These are phyloP conservation scores for Labroides dimidiatus DNA, from an alignment of 2,797 vertebrate species.

Conservation along the genomic window DNA sequence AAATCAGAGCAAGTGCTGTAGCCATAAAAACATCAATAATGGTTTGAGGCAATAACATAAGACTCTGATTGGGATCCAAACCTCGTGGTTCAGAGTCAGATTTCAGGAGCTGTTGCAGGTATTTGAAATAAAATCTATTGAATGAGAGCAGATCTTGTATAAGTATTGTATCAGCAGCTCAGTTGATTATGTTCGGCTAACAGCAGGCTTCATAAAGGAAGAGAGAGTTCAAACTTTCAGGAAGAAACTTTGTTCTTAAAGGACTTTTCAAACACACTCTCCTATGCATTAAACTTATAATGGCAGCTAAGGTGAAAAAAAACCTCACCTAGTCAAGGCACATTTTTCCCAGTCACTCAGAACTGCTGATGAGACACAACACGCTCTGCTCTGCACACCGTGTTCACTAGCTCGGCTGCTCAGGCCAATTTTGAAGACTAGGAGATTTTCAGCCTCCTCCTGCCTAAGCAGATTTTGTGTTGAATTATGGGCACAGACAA, in stretches of 20 bases:
- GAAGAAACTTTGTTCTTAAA: conserved; percentile 8
- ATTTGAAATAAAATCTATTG: not conserved
- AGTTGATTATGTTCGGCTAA: not conserved
- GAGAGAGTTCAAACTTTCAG: conserved; percentile 7
- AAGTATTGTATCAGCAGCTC: not conserved
- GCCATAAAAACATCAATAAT: not conserved
- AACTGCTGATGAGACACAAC: conserved; percentile 72
- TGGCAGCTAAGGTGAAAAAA: conserved; percentile 35
- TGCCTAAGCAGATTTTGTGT: conserved; percentile 59
- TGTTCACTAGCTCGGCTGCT: conserved; percentile 54
- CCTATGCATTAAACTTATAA: conserved; percentile 50
- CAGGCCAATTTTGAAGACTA: conserved; percentile 48
- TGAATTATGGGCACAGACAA: conserved; percentile 56
- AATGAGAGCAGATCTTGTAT: not conserved
- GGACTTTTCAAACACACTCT: conserved; percentile 40
- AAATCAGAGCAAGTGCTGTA: not conserved
- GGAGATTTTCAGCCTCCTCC: conserved; percentile 48
- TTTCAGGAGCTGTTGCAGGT: not conserved
- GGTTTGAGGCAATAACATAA: not conserved
- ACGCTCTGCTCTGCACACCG: conserved; percentile 26
- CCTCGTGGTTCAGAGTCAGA: not conserved
- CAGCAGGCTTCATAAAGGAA: not conserved
- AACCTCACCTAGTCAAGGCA: conserved; percentile 28
- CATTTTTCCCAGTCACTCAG: conserved; percentile 46
- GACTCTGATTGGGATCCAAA: not conserved